Percentiles rank a stretch among this genome's conserved stretches.
Conservation (phyloP, 2,113 vertebrate species). For the Dinomys branickii region DNA sequence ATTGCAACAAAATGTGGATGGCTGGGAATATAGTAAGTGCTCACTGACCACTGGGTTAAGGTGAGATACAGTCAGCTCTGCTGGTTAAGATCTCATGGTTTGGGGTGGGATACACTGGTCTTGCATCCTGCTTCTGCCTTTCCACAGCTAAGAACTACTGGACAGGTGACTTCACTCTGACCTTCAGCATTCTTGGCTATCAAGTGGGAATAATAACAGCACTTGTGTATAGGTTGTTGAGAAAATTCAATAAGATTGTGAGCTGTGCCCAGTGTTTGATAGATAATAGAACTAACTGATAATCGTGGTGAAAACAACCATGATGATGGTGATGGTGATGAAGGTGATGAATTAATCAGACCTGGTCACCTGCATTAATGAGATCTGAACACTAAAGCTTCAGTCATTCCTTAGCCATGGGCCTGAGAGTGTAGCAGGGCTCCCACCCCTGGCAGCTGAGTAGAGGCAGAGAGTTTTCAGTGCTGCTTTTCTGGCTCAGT, state of each 20-base stretch:
- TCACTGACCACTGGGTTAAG: neutral
- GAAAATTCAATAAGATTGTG: neutral
- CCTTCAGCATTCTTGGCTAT: neutral
- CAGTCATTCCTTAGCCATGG: neutral
- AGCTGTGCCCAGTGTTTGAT: neutral
- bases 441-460: neutral
- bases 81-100: neutral
- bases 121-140: neutral
- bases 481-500: slow-evolving; percentile 6
- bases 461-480: neutral
- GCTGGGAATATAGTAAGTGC: neutral
- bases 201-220: neutral
- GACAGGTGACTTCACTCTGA: neutral
- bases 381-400: neutral
- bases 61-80: neutral
- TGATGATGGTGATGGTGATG: too few species aligned
- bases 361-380: neutral
- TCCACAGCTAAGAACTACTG: neutral
- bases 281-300: neutral
- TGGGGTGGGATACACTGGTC: too few species aligned
- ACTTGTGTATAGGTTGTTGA: neutral
- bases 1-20: neutral
- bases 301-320: neutral
- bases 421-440: neutral
- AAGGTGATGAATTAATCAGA: neutral